Evolutionary conservation across 2,888 invertebrate genomes (phyloP).

Genomic region (Watsonalla binaria): DNA sequence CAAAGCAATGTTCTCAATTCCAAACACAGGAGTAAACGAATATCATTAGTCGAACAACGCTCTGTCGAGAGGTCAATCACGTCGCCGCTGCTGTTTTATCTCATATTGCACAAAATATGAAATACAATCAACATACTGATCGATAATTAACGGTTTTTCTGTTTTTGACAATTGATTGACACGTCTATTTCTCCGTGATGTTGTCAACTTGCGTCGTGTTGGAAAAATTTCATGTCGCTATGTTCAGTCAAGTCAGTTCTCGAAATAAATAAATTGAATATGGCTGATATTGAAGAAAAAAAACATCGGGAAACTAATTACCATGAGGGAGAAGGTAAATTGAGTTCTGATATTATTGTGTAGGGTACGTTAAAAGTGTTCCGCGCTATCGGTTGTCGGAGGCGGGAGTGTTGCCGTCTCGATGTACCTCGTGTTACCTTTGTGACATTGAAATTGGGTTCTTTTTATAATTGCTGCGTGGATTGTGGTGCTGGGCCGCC

Average conservation of each 20-base stretch:
- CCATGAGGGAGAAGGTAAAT: conserved; percentile 77
- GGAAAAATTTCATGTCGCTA: conserved; percentile 73
- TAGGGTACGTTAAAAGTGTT: conserved; percentile 58
- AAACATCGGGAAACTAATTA: conserved; percentile 71
- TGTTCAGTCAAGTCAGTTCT: conserved; percentile 74
- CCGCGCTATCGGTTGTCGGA: conserved; percentile 46
- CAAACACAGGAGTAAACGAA: too few relatives aligned
- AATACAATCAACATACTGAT: neutral
- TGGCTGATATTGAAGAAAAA: conserved; percentile 75
- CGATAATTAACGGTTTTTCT: neutral
- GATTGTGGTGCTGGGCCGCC: conserved; percentile 66
- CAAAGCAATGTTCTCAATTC: too few relatives aligned
- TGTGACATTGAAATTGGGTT: conserved; percentile 77
- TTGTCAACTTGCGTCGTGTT: conserved; percentile 72
- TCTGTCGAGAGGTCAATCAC: too few relatives aligned
- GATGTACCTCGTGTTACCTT: conserved; percentile 68
- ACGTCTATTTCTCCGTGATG: conserved; percentile 49
- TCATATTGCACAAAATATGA: neutral
- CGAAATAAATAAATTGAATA: conserved; percentile 75
- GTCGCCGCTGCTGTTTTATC: neutral
- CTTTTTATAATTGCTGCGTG: conserved; percentile 78
- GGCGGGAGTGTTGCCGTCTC: conserved; percentile 48
- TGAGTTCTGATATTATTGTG: conserved; percentile 67
- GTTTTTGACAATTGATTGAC: conserved; percentile 59
- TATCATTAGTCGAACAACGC: too few relatives aligned